A percentile compares a stretch with the other conserved stretches of the same genome.
Evolutionary conservation across 2,888 invertebrate genomes (phyloP).

Genomic region (Lasioglossum figueresi): DNA sequence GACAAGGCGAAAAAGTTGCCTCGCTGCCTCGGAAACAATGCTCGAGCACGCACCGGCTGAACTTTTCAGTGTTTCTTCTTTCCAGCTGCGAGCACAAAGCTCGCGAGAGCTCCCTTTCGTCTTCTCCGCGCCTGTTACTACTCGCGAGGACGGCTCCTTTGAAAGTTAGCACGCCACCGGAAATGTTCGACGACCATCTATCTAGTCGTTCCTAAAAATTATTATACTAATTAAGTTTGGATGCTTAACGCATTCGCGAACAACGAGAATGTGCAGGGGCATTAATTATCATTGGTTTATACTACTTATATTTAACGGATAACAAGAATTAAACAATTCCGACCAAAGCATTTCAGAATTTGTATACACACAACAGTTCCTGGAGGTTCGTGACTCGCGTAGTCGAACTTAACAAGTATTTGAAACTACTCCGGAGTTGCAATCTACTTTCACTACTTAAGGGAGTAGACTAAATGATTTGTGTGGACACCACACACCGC

Average conservation of each 20-base stretch:
- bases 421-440: background rate
- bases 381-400: background rate
- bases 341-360: background rate
- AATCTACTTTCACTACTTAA: constrained; percentile 4
- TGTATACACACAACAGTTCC: background rate
- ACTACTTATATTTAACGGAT: background rate
- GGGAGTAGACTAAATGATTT: no score
- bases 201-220: background rate
- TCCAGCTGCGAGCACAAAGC: background rate
- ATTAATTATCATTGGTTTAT: background rate
- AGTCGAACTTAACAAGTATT: background rate
- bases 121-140: constrained; percentile 15
- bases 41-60: constrained; percentile 3
- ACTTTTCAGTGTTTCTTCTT: constrained; percentile 37
- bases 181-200: background rate
- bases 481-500: no score
- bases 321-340: background rate
- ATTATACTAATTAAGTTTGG: background rate
- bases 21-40: constrained; percentile 12
- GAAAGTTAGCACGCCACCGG: background rate
- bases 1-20: constrained; percentile 21
- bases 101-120: constrained; percentile 11
- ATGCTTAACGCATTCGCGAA: background rate
- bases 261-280: background rate
- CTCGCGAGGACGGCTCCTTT: background rate